These are phyloP conservation scores for Lycorma delicatula DNA, from an alignment of 1,140 invertebrate species.

Conservation along the genomic window DNA sequence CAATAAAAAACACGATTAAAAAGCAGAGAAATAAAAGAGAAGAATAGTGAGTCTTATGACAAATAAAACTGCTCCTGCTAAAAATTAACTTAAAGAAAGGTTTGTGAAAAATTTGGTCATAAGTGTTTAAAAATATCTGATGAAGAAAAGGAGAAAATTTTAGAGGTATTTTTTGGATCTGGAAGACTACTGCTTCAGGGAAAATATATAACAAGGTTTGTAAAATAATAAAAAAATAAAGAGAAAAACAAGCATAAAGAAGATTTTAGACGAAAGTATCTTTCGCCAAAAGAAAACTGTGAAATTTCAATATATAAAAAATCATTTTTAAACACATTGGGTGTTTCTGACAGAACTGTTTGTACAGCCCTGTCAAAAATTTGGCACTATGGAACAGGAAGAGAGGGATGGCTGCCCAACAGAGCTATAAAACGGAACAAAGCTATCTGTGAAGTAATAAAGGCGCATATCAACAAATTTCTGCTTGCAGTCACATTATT, in stretches of 20 bases:
- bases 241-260: conserved; percentile 9
- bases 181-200: conserved; percentile 9
- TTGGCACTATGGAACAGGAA: conserved; percentile 1
- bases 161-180: conserved; percentile 3
- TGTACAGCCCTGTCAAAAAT: conserved; percentile 8
- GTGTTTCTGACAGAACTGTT: conserved; percentile 6
- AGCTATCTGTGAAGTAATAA: conserved; percentile 4
- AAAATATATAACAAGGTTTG: conserved; percentile 5
- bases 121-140: conserved; percentile 8
- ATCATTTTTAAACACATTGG: conserved; percentile 13
- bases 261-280: neutral
- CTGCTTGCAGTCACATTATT: conserved; percentile 12
- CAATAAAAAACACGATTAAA: neutral
- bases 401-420: conserved; percentile 2
- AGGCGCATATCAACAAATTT: conserved; percentile 3
- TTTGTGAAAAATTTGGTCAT: conserved; percentile 10
- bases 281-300: neutral
- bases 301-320: conserved; percentile 11
- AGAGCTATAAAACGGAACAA: neutral
- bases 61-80: conserved; percentile 14
- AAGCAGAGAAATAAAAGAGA: conserved; percentile 9
- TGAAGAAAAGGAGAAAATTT: conserved; percentile 9
- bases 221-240: conserved; percentile 4
- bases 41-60: conserved; percentile 8
- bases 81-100: conserved; percentile 1